Conservation (phyloP, 2,113 vertebrate genomes). For the Pyxicephalus adspersus region DNA sequence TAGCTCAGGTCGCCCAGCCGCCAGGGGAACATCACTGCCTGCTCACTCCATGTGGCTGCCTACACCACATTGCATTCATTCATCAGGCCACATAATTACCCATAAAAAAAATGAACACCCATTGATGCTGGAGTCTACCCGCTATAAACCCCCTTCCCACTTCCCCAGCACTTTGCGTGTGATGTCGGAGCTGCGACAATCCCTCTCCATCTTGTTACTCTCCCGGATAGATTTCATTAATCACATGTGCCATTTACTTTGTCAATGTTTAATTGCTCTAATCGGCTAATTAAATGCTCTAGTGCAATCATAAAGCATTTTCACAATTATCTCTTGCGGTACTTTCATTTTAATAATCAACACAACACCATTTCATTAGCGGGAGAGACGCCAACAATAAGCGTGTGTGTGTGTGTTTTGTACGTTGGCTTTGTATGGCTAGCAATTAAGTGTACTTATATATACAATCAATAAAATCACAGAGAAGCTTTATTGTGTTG, state of each 20-base stretch:
- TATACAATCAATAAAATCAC: too few relatives aligned
- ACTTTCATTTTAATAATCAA: conserved; percentile 30
- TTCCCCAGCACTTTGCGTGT: not conserved
- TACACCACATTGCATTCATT: too few relatives aligned
- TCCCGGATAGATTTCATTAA: conserved; percentile 56
- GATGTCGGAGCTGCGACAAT: not conserved
- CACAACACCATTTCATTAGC: conserved; percentile 10
- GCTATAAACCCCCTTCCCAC: not conserved
- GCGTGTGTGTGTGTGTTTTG: not conserved
- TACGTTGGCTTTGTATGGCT: too few relatives aligned
- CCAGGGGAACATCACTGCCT: too few relatives aligned
- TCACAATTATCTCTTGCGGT: conserved; percentile 31
- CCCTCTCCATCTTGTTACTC: conserved; percentile 46
- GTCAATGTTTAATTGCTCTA: conserved; percentile 57
- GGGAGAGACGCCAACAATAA: not conserved
- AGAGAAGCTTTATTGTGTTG: too few relatives aligned
- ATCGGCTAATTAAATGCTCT: conserved; percentile 57
- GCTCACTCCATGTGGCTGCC: too few relatives aligned
- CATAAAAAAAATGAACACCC: too few relatives aligned
- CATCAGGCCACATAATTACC: too few relatives aligned
- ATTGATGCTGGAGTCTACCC: too few relatives aligned
- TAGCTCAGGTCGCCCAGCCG: too few relatives aligned
- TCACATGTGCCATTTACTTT: conserved; percentile 57
- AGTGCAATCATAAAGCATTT: conserved; percentile 56
- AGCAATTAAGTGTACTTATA: too few relatives aligned